Evolutionary conservation across 2,888 invertebrate genomes (phyloP).

Genomic region (Pilophorus perplexus): DNA sequence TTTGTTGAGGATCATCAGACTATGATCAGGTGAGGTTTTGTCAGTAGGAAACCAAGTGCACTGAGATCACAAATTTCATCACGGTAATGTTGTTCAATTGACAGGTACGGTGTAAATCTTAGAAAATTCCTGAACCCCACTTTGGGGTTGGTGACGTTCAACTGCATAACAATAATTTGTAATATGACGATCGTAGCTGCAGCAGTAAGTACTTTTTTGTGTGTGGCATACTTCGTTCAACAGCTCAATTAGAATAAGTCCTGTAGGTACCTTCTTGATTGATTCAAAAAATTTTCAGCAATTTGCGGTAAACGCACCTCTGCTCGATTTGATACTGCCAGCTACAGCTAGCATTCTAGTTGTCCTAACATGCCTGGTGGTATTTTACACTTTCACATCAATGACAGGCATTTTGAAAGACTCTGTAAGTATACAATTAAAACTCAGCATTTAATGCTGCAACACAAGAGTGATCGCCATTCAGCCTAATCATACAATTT

Average conservation of each 20-base stretch:
- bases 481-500: too few species aligned
- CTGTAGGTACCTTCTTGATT: neutral
- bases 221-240: too few species aligned
- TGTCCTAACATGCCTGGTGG: constrained; percentile 12
- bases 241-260: too few species aligned
- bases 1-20: constrained; percentile 26
- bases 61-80: too few species aligned
- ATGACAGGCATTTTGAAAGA: constrained; percentile 28
- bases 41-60: neutral
- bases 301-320: neutral
- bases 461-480: too few species aligned
- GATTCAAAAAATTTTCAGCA: constrained; percentile 5
- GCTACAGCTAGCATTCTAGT: constrained; percentile 21
- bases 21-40: constrained; percentile 8
- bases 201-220: constrained; percentile 1
- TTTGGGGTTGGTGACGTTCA: constrained; percentile 22
- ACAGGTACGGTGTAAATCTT: constrained; percentile 17
- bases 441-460: too few species aligned
- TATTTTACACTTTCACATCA: constrained; percentile 23
- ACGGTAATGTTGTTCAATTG: neutral
- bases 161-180: constrained; percentile 29
- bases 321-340: constrained; percentile 6
- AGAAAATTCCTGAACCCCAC: constrained; percentile 20
- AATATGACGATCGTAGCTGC: constrained; percentile 33
- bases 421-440: constrained; percentile 19